phyloP scores from a whole-genome alignment of 2,797 vertebrate genomes.

The Halcyon chelicuti region DNA sequence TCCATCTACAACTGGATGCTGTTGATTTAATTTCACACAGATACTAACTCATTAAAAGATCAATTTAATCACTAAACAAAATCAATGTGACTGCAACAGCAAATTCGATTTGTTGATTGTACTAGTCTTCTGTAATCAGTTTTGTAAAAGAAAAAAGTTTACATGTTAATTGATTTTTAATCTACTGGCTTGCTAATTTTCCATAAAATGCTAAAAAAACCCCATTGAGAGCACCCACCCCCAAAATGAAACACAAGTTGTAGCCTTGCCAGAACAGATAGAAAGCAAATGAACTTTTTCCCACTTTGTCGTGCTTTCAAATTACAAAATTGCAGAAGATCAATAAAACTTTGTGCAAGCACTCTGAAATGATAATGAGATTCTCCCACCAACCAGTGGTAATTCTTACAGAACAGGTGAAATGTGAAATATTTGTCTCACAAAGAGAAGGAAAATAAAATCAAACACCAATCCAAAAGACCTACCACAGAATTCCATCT shows the following conservation, averaged over 20 bases:
- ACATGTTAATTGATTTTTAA: neutral
- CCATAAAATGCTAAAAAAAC: neutral
- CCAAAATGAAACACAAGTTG: neutral
- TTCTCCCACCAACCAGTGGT: neutral
- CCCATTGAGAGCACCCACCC: neutral
- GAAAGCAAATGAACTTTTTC: neutral
- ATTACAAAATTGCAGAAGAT: neutral
- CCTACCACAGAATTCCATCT: neutral
- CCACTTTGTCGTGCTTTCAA: neutral
- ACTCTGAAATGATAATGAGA: neutral
- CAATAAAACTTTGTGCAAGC: neutral
- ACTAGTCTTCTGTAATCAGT: constrained; percentile 29
- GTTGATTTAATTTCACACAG: constrained; percentile 41
- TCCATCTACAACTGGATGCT: neutral
- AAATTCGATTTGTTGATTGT: constrained; percentile 57
- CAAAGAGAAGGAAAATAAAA: neutral
- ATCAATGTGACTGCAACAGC: constrained; percentile 13
- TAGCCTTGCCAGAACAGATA: neutral
- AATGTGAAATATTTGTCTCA: neutral
- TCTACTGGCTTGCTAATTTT: neutral
- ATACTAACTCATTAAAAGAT: constrained; percentile 51
- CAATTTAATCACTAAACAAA: constrained; percentile 37
- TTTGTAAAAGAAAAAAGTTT: constrained; percentile 33
- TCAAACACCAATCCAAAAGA: neutral
- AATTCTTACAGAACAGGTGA: neutral